These are phyloP conservation scores for Perca schrenkii DNA, from an alignment of 2,113 vertebrate genomes.

Conservation along the genomic window DNA sequence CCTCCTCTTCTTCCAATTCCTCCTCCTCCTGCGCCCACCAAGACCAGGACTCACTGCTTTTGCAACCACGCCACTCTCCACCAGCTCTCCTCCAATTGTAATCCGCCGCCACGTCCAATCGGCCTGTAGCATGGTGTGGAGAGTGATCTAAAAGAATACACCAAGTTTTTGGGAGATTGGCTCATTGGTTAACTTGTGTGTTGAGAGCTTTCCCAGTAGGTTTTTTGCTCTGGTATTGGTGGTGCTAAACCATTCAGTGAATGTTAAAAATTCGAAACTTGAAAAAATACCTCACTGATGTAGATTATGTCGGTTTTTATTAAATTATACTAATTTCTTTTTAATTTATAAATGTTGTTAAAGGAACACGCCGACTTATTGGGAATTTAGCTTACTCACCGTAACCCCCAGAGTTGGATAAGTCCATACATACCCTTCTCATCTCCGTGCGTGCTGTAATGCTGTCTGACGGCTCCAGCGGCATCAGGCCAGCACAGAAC, in stretches of 20 bases:
- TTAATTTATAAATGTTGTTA: neutral
- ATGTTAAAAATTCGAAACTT: neutral
- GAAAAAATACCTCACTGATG: neutral
- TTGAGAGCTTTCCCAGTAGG: neutral
- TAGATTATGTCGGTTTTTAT: neutral
- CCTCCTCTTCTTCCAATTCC: slow-evolving; percentile 86
- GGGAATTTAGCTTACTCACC: too few species aligned
- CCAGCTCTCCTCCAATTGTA: slow-evolving; percentile 88
- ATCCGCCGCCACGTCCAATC: slow-evolving; percentile 68
- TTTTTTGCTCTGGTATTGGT: neutral
- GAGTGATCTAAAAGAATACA: slow-evolving; percentile 28
- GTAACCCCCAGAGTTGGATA: too few species aligned
- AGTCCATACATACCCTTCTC: too few species aligned
- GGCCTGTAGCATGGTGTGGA: slow-evolving; percentile 72
- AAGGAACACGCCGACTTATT: too few species aligned
- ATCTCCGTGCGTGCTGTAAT: too few species aligned
- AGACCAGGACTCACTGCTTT: slow-evolving; percentile 86
- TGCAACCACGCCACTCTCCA: slow-evolving; percentile 87
- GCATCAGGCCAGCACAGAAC: too few species aligned
- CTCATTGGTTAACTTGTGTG: slow-evolving; percentile 20
- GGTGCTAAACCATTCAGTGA: neutral
- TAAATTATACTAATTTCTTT: neutral
- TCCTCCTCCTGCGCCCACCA: slow-evolving; percentile 78
- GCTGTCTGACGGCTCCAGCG: too few species aligned
- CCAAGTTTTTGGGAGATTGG: slow-evolving; percentile 15